Conservation (phyloP, 2,888 invertebrate species). For the Timandra comae region DNA sequence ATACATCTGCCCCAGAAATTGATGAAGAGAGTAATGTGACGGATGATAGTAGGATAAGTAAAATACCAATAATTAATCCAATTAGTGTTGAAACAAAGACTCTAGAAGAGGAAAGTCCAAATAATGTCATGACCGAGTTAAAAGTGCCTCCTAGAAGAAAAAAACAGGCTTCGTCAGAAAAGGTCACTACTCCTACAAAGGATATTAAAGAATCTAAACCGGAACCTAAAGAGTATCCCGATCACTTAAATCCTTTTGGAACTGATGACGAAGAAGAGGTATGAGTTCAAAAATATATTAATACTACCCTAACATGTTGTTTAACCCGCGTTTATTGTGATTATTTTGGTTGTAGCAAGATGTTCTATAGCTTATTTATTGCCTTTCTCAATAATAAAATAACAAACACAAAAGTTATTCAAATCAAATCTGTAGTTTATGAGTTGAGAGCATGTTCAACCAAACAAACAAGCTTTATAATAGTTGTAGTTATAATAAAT, state of each 20-base stretch:
- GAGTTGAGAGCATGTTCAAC: too few relatives aligned
- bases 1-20: constrained; percentile 14
- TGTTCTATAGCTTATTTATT: too few relatives aligned
- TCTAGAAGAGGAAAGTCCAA: constrained; percentile 22
- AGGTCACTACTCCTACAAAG: constrained; percentile 25
- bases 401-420: too few relatives aligned
- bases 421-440: too few relatives aligned
- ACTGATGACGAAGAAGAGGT: constrained; percentile 78
- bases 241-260: constrained; percentile 89
- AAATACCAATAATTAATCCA: constrained; percentile 27
- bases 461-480: too few relatives aligned
- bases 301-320: too few relatives aligned
- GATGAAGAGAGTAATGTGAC: constrained; percentile 46
- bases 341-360: too few relatives aligned
- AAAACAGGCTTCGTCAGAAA: constrained; percentile 40
- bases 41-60: constrained; percentile 60
- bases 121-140: constrained; percentile 45
- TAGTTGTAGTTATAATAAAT: too few relatives aligned
- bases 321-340: too few relatives aligned
- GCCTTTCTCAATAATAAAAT: too few relatives aligned
- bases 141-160: constrained; percentile 66
- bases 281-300: too few relatives aligned
- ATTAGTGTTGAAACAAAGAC: constrained; percentile 19
- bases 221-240: constrained; percentile 78
- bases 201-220: constrained; percentile 22